A percentile compares a stretch with the other conserved stretches of the same genome.
phyloP scores from a whole-genome alignment of 1,140 invertebrate species.

The Drosophila gunungcola region DNA sequence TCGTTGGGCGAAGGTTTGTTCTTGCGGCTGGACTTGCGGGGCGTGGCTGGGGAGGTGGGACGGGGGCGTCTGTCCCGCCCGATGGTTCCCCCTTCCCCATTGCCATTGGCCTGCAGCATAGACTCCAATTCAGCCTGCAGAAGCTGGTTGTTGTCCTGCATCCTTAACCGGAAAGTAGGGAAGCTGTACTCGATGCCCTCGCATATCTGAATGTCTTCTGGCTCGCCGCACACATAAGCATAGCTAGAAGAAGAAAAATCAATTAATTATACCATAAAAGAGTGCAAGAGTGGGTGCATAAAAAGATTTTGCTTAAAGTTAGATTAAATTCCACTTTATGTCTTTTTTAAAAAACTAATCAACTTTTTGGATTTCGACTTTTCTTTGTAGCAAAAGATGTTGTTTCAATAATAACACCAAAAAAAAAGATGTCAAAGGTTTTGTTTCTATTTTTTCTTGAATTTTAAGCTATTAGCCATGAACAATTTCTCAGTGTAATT shows the following conservation, averaged over 20 bases:
- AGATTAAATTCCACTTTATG: no score
- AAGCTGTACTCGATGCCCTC: conserved; percentile 82
- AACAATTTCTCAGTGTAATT: no score
- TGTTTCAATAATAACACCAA: no score
- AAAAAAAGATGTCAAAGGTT: no score
- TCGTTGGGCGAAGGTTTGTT: conserved; percentile 68
- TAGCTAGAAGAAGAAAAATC: conserved; percentile 27
- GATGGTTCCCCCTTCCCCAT: not conserved
- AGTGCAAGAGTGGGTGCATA: no score
- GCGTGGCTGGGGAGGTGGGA: conserved; percentile 4
- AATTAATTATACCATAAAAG: not conserved
- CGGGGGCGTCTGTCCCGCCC: not conserved
- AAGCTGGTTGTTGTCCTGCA: conserved; percentile 66
- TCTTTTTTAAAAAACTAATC: no score
- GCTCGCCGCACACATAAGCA: conserved; percentile 71
- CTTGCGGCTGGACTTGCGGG: conserved; percentile 35
- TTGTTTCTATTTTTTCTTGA: no score
- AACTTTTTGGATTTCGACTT: no score
- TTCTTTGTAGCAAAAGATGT: no score
- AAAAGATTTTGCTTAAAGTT: no score
- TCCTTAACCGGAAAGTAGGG: conserved; percentile 77
- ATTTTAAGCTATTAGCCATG: no score
- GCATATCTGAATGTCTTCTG: conserved; percentile 71
- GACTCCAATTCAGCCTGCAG: conserved; percentile 65
- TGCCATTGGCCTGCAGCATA: conserved; percentile 52